A percentile compares a stretch with the other conserved stretches of the same genome.
Conservation (phyloP, 2,113 vertebrate species). For the Psephotus haematonotus region DNA sequence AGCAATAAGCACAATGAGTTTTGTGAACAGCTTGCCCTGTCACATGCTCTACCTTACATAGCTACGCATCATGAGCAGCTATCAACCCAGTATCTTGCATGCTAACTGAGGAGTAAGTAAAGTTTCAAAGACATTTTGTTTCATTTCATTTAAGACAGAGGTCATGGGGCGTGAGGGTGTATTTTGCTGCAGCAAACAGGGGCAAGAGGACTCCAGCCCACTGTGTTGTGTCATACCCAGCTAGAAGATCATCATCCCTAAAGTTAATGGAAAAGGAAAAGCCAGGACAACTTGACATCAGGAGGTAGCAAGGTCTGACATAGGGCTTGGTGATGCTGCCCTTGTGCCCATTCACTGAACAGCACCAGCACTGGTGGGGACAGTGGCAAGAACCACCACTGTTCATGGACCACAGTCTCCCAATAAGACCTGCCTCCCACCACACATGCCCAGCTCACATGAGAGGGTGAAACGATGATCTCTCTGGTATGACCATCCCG, state of each 20-base stretch:
- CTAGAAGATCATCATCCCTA: not conserved
- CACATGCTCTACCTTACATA: not conserved
- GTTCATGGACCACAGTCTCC: fast-evolving
- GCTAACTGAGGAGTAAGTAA: not conserved
- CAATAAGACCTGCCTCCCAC: fast-evolving
- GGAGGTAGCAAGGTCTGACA: not conserved
- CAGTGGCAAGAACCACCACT: not conserved
- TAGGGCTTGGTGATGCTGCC: not conserved
- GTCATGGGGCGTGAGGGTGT: too few relatives aligned
- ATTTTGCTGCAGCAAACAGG: not conserved
- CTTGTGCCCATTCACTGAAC: not conserved
- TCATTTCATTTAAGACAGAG: not conserved
- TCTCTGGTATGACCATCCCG: too few relatives aligned
- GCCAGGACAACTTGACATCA: not conserved
- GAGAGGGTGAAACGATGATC: fast-evolving
- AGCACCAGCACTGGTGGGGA: not conserved
- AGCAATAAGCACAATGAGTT: not conserved
- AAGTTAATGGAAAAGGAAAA: not conserved
- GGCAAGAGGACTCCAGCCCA: not conserved
- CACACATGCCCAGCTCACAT: fast-evolving
- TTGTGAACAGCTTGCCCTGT: not conserved
- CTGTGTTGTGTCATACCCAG: not conserved
- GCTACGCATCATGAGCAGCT: not conserved
- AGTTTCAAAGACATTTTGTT: not conserved
- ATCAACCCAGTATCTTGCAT: not conserved